Conservation (phyloP, 2,888 invertebrate species). For the Nyleta sp. region DNA sequence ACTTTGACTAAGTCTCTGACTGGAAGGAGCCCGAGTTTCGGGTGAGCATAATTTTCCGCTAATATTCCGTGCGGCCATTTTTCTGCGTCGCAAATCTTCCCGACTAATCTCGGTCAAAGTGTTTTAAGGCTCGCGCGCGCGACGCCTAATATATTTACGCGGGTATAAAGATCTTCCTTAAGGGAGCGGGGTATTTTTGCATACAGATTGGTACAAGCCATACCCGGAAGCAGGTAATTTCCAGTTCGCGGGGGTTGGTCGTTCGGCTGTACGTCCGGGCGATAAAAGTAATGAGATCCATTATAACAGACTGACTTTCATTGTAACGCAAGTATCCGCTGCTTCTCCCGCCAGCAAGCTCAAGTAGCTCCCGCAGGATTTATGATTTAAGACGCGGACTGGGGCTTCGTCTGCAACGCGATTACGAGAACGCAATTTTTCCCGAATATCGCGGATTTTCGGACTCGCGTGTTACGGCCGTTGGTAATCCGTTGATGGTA, state of each 20-base stretch:
- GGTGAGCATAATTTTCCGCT: constrained; percentile 46
- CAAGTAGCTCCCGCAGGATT: constrained; percentile 37
- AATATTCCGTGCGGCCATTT: constrained; percentile 42
- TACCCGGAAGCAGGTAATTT: constrained; percentile 75
- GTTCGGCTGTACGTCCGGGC: constrained; percentile 77
- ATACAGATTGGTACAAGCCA: constrained; percentile 74
- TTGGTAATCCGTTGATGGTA: too few species aligned
- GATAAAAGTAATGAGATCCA: constrained; percentile 82
- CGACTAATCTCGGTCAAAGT: constrained; percentile 16
- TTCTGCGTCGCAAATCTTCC: constrained; percentile 46
- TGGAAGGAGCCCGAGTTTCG: constrained; percentile 6
- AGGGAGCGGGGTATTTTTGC: constrained; percentile 74
- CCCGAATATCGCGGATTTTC: constrained; percentile 2
- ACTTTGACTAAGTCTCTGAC: neutral
- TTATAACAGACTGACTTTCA: constrained; percentile 77
- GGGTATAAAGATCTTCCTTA: constrained; percentile 23
- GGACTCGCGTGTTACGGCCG: too few species aligned
- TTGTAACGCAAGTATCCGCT: constrained; percentile 67
- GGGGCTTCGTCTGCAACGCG: constrained; percentile 20
- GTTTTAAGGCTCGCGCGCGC: constrained; percentile 8
- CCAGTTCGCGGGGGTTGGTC: constrained; percentile 74
- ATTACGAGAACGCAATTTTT: constrained; percentile 35
- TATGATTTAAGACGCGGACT: constrained; percentile 42
- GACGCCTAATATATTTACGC: constrained; percentile 50
- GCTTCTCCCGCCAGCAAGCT: constrained; percentile 46